Base-by-base conservation (phyloP, 2,888 invertebrate genomes). In the Oscheius sp. region DNA sequence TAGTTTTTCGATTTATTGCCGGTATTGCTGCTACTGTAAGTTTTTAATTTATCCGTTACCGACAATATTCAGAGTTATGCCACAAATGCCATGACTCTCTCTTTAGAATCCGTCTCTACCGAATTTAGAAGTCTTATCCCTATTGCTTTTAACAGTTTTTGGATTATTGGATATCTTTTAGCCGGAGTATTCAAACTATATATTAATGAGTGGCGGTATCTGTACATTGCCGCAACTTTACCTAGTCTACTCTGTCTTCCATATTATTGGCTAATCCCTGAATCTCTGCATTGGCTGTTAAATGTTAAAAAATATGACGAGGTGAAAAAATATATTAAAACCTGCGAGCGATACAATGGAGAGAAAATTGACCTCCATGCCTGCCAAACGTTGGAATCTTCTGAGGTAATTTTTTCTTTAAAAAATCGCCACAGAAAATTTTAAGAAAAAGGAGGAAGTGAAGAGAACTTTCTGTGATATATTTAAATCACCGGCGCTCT, bases 241-340 rank as follows among this genome's bases (percentile, higher is more conserved):
- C 87, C 87, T 1, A 80, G 80, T 21, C 2, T 82, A 2, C 52
- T 87, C 27, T 78, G 83, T 0, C 58, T 87, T 29, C 77, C 82
- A 0, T 84, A 78, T 56, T 84, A 76, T 72, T 85, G 84, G 82
- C 69, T 35, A 16, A 53, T 56, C 35, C 85, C 84, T 6, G 87
- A 87, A 52, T 84, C 83, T 21, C 21, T 87, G 2, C 87, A 87
- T 72, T 87, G 86, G 86, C 25, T 86, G 73, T 72, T 87, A 21
- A 83, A 84, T 0, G 82, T 83, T 45, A 76, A 78, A n/a, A 78
- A 83, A 55, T 74, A 77, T 1, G 74, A 76, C 23, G 73, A 72
- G 46, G 82, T 55, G n/a, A 56, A 69, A 25, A 69, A 56, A 25
- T 70, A 70, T 72, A 82, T 87, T 18, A 74, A 75, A 13, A 52